Conservation (phyloP, 2,113 vertebrate genomes). For the Cryptotis parvus region DNA sequence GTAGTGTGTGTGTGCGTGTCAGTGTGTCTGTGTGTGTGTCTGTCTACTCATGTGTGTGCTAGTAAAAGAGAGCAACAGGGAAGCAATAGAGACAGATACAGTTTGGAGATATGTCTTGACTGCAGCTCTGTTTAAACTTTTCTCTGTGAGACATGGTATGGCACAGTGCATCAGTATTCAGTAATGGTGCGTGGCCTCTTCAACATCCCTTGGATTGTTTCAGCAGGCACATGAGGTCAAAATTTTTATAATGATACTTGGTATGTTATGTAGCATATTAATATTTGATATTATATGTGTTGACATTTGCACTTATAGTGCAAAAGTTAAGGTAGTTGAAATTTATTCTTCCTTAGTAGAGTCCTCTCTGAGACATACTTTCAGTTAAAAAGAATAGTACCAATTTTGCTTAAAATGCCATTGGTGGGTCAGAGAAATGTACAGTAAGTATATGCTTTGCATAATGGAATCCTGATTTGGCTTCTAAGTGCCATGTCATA, state of each 20-base stretch:
- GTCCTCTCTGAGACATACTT: not conserved
- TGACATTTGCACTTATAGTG: not conserved
- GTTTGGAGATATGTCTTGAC: not conserved
- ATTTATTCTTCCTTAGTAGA: not conserved
- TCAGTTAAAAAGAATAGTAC: not conserved
- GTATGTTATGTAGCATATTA: not conserved
- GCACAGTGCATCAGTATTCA: not conserved
- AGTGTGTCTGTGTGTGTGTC: not conserved
- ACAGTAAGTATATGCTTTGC: not conserved
- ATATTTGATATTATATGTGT: not conserved
- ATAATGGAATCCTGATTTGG: too few species aligned
- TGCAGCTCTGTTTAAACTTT: not conserved
- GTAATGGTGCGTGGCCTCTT: not conserved
- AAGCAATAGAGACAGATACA: not conserved
- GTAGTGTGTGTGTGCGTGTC: not conserved
- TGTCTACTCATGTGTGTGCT: not conserved
- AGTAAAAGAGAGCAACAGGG: not conserved
- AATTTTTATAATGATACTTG: not conserved
- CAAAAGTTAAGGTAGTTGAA: not conserved
- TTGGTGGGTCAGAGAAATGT: not conserved
- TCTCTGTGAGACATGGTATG: not conserved
- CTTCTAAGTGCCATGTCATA: too few species aligned
- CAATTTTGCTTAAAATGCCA: not conserved
- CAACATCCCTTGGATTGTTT: not conserved
- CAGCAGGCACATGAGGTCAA: not conserved